These are phyloP conservation scores for Drosophila bocki DNA, from an alignment of 1,140 invertebrate genomes.

Conservation along the genomic window DNA sequence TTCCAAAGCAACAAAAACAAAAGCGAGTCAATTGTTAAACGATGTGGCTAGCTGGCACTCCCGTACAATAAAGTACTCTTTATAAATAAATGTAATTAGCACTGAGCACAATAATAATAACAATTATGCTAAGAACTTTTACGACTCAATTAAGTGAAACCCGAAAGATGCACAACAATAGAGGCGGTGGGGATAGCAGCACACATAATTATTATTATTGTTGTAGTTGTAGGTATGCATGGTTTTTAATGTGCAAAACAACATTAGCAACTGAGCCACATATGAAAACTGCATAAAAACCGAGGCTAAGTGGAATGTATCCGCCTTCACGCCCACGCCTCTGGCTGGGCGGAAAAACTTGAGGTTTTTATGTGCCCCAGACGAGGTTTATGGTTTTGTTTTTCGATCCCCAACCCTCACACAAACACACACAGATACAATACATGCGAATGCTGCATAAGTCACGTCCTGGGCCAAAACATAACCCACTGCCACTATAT, in stretches of 20 bases:
- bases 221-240: constrained; percentile 5
- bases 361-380: constrained; percentile 61
- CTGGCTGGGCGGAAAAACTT: constrained; percentile 32
- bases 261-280: constrained; percentile 24
- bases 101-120: constrained; percentile 48
- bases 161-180: constrained; percentile 42
- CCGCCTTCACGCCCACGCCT: constrained; percentile 42
- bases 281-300: constrained; percentile 64
- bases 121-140: constrained; percentile 74
- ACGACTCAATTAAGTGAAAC: constrained; percentile 65
- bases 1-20: constrained; percentile 32
- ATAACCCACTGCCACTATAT: constrained; percentile 40
- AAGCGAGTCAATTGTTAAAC: constrained; percentile 64
- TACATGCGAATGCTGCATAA: constrained; percentile 51
- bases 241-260: constrained; percentile 33
- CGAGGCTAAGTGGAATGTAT: constrained; percentile 56
- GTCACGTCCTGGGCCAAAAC: constrained; percentile 69
- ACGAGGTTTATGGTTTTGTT: constrained; percentile 81
- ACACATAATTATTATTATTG: constrained; percentile 33
- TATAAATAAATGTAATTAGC: constrained; percentile 34
- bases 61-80: constrained; percentile 2
- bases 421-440: constrained; percentile 9
- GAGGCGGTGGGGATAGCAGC: not conserved
- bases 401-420: constrained; percentile 27
- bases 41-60: constrained; percentile 33